Conservation (phyloP, 2,113 vertebrate genomes). For the Lasiurus borealis region DNA sequence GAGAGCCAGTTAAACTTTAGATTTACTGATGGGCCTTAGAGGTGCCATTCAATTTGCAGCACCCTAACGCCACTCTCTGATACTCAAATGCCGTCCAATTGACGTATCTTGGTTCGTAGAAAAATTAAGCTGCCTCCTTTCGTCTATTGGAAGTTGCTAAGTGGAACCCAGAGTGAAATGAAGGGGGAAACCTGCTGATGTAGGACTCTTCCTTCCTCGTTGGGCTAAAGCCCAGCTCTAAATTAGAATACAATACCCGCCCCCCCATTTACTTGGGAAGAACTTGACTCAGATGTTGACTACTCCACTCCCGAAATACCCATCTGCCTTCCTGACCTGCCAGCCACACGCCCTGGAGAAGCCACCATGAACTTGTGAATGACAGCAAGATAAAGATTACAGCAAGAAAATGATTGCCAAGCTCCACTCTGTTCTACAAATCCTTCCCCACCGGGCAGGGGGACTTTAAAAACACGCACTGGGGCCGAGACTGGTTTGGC, state of each 20-base stretch:
- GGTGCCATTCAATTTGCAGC: not conserved
- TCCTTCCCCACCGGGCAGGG: not conserved
- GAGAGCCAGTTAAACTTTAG: slow-evolving; percentile 43
- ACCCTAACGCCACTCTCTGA: not conserved
- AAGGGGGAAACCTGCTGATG: not conserved
- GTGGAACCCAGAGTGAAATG: not conserved
- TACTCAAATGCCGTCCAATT: not conserved
- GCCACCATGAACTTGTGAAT: not conserved
- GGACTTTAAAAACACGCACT: not conserved
- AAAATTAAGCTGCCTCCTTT: not conserved
- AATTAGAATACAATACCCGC: not conserved
- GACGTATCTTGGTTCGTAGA: not conserved
- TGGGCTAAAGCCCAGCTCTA: not conserved
- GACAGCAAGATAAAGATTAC: not conserved
- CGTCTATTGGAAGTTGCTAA: not conserved
- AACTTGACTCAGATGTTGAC: not conserved
- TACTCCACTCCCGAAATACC: not conserved
- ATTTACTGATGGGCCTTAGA: not conserved
- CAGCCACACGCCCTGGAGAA: not conserved
- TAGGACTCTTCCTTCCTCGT: not conserved
- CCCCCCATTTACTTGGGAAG: not conserved
- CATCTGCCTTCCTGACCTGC: not conserved
- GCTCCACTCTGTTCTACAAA: not conserved
- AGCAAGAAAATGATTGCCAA: not conserved
- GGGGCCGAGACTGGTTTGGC: too few relatives aligned